Evolutionary conservation across 2,797 vertebrate genomes (phyloP).

Genomic region (Borostomias antarcticus): DNA sequence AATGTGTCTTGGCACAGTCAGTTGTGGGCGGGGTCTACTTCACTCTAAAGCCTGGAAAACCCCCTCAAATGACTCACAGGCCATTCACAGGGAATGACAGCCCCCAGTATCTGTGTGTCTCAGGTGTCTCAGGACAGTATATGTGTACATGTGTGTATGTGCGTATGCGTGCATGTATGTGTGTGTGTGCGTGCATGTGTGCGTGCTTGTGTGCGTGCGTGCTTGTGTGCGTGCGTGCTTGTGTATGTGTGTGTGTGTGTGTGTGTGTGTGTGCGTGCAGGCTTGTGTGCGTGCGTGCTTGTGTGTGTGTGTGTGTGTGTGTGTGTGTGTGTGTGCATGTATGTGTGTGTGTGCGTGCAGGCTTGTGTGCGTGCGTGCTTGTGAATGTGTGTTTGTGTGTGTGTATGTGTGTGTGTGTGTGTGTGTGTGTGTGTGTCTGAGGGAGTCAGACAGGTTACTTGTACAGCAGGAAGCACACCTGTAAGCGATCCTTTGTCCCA

Average conservation of each 20-base stretch:
- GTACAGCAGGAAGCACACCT: not conserved
- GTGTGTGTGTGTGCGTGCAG: not conserved
- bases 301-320: not conserved
- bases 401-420: not conserved
- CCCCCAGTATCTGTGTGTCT: not conserved
- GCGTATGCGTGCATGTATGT: not conserved
- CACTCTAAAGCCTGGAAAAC: not conserved
- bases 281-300: no score
- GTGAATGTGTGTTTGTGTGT: not conserved
- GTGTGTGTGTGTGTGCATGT: not conserved
- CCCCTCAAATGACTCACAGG: not conserved
- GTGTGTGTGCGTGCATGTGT: not conserved
- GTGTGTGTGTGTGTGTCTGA: slow-evolving; percentile 2
- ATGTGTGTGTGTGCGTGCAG: not conserved
- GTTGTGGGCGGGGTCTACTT: not conserved
- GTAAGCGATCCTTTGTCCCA: not conserved
- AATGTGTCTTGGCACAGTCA: not conserved
- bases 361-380: not conserved
- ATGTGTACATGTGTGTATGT: not conserved
- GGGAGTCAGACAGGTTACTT: not conserved
- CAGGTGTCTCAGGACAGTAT: no score
- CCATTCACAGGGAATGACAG: not conserved
- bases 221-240: not conserved
- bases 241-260: not conserved
- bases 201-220: no score